Evolutionary conservation across 2,113 vertebrate genomes (phyloP), one percentile per base, ranked within the genome.

Genomic region (Eonycteris spelaea): DNA sequence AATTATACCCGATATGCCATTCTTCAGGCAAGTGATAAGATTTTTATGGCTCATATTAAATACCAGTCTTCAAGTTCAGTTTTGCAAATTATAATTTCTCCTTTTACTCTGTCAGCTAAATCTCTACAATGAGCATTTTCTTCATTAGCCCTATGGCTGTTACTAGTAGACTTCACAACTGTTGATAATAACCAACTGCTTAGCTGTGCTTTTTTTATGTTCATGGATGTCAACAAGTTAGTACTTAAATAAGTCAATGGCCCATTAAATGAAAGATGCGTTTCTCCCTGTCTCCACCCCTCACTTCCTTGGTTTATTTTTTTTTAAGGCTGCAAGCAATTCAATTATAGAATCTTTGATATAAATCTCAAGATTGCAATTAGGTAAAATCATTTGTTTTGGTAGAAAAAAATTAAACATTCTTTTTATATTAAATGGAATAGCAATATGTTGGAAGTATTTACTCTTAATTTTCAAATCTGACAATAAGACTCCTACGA

Each of bases 41-140:
- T 95, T 98, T 96, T 97, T 97, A 89, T 97, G 96, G 97, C 80
- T 98, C 84, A 68, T 59, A 94, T 96, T 96, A 97, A 97, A 96
- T 83, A 91, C 48, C 89, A 90, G 78, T 96, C 94, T 97, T 97
- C 70, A 91, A 89, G 86, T 96, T 98, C 93, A 92, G 55, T 67
- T 74, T 94, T 94, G 48, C 88, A 91, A 92, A 96, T 83, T 63
- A 51, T 78, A 79, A 95, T 74, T 95, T 74, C 26, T 83, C 68
- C 77, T 71, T 95, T 86, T 80, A 30, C 7, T 18, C 28, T 80
- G 73, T 83, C 96, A 95, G 91, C 89, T 75, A 90, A 85, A 86
- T 61, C 55, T 93, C 63, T 63, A 55, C 61, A 59, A 78, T 67
- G 70, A 94, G 18, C 55, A n/a, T 59, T 74, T 97, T 55, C 59